Percentiles rank a stretch among this genome's conserved stretches.
These are phyloP conservation scores for Archivesica marissinica DNA, from an alignment of 1,140 invertebrate genomes.

Conservation along the genomic window DNA sequence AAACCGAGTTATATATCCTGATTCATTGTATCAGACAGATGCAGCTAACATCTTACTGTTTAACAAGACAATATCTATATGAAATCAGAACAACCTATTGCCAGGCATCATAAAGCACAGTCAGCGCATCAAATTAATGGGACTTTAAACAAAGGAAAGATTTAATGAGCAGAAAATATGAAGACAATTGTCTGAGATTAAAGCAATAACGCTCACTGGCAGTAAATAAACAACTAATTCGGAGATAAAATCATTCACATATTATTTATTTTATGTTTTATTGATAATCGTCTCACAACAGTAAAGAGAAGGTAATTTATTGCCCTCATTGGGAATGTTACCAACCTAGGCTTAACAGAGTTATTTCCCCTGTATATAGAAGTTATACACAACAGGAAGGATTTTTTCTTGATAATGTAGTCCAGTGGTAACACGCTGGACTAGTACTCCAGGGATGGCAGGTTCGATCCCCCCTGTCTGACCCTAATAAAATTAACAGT, in stretches of 20 bases:
- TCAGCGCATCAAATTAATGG: neutral
- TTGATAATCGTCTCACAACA: neutral
- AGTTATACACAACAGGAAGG: neutral
- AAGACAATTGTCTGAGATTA: constrained; percentile 30
- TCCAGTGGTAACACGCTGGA: too few species aligned
- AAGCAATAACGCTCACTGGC: constrained; percentile 25
- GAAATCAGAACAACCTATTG: neutral
- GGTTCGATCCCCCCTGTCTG: too few species aligned
- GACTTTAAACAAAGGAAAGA: neutral
- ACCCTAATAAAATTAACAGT: too few species aligned
- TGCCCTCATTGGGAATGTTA: neutral
- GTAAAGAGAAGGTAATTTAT: neutral
- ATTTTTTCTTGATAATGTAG: too few species aligned
- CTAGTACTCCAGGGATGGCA: too few species aligned
- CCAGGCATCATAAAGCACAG: neutral
- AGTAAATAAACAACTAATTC: constrained; percentile 13
- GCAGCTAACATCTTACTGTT: too few species aligned
- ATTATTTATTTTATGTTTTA: neutral
- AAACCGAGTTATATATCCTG: too few species aligned
- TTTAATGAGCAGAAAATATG: neutral
- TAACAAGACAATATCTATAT: constrained; percentile 14
- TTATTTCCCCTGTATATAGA: neutral
- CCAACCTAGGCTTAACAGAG: neutral
- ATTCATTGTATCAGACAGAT: too few species aligned
- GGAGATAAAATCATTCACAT: constrained; percentile 11